phyloP scores from a whole-genome alignment of 2,888 invertebrate genomes.

The Watsonalla binaria region DNA sequence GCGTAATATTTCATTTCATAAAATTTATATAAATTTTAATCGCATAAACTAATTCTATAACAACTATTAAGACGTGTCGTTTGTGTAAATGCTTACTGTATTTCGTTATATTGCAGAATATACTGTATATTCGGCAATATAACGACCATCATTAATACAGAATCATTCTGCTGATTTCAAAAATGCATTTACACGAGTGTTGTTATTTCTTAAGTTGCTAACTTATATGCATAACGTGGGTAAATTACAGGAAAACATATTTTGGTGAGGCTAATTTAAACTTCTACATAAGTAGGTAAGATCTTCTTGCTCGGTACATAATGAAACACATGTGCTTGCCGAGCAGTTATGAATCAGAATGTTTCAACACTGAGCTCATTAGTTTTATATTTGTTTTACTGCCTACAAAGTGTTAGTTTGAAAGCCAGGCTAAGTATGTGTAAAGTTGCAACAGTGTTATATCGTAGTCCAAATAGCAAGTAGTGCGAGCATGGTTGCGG shows the following conservation, averaged over 20 bases:
- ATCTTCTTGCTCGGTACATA: too few species aligned
- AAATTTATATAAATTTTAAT: background rate
- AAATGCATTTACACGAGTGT: too few species aligned
- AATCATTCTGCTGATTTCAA: too few species aligned
- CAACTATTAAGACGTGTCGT: background rate
- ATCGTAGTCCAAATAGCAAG: background rate
- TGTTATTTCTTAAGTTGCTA: too few species aligned
- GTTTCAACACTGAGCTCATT: too few species aligned
- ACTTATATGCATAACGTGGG: too few species aligned
- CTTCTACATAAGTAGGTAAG: too few species aligned
- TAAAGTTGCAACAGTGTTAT: background rate
- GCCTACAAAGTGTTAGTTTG: background rate
- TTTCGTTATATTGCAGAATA: background rate
- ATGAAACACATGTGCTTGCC: too few species aligned
- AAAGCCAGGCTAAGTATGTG: background rate
- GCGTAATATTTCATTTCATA: background rate
- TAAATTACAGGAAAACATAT: too few species aligned
- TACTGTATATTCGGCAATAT: background rate
- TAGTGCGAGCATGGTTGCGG: constrained; percentile 1
- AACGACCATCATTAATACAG: too few species aligned
- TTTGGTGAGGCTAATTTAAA: too few species aligned
- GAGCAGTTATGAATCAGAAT: too few species aligned
- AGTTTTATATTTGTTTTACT: background rate
- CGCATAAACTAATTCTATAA: background rate
- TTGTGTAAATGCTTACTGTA: background rate